These are phyloP conservation scores for Steatocranus sp. DNA, from an alignment of 2,797 vertebrate species.

Conservation along the genomic window DNA sequence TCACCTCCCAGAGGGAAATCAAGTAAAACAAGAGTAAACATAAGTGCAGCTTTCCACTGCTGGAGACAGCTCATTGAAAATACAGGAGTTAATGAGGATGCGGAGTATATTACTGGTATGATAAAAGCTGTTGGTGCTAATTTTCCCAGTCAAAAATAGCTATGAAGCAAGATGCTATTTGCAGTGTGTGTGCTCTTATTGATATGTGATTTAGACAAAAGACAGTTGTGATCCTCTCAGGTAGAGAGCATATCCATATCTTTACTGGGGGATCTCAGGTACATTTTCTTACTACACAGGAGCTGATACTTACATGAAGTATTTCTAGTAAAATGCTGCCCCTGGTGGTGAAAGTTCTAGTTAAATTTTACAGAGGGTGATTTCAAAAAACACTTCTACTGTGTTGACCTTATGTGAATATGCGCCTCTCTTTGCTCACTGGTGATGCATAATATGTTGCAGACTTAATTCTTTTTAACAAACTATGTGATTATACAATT, in stretches of 20 bases:
- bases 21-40: background rate
- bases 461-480: background rate
- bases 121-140: background rate
- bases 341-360: background rate
- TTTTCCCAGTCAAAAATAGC: background rate
- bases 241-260: background rate
- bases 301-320: fast-evolving
- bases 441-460: background rate
- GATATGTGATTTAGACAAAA: background rate
- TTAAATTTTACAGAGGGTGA: background rate
- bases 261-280: background rate
- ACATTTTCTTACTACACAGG: background rate
- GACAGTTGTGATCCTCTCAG: background rate
- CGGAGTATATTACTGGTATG: background rate
- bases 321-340: background rate
- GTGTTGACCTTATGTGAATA: background rate
- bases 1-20: background rate
- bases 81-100: background rate
- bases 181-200: fast-evolving
- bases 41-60: background rate
- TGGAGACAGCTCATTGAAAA: background rate
- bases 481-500: background rate
- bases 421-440: fast-evolving
- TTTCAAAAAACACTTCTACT: background rate
- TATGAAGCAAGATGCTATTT: background rate